phyloP scores from a whole-genome alignment of 1,140 invertebrate species.

The Drosophila trapezifrons region DNA sequence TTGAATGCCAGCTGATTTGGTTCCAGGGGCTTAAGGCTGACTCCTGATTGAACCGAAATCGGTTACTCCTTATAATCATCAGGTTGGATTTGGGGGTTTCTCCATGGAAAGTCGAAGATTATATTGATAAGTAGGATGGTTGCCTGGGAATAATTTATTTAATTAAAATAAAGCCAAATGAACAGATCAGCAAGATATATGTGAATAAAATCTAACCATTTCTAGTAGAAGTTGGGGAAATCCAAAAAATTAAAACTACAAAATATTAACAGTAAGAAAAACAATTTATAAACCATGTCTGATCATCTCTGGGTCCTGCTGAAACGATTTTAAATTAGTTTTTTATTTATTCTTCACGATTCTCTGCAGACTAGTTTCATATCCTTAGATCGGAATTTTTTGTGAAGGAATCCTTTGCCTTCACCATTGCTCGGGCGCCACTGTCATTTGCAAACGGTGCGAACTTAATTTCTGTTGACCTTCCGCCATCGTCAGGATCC shows the following conservation, averaged over 20 bases:
- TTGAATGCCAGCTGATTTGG: conserved; percentile 56
- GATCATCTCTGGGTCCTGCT: no score
- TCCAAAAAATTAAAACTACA: not conserved
- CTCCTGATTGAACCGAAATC: conserved; percentile 22
- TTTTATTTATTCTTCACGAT: not conserved
- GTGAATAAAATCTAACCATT: no score
- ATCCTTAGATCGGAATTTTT: not conserved
- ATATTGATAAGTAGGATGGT: not conserved
- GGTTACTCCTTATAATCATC: not conserved
- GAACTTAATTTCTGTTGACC: conserved; percentile 65
- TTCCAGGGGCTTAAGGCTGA: not conserved
- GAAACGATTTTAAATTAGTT: no score
- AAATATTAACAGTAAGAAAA: not conserved
- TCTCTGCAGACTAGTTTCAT: not conserved
- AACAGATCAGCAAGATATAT: conserved; percentile 20
- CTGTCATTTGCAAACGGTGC: conserved; percentile 69
- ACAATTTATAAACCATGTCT: not conserved
- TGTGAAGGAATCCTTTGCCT: not conserved
- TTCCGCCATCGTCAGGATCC: conserved; percentile 1
- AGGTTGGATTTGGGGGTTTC: not conserved
- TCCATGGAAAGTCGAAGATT: not conserved
- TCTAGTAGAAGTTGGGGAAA: not conserved
- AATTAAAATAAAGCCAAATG: conserved; percentile 48
- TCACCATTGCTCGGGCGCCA: conserved; percentile 18
- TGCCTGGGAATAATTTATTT: conserved; percentile 22